phyloP scores from a whole-genome alignment of 2,113 vertebrate genomes.

The Gnathonemus longibarbis region DNA sequence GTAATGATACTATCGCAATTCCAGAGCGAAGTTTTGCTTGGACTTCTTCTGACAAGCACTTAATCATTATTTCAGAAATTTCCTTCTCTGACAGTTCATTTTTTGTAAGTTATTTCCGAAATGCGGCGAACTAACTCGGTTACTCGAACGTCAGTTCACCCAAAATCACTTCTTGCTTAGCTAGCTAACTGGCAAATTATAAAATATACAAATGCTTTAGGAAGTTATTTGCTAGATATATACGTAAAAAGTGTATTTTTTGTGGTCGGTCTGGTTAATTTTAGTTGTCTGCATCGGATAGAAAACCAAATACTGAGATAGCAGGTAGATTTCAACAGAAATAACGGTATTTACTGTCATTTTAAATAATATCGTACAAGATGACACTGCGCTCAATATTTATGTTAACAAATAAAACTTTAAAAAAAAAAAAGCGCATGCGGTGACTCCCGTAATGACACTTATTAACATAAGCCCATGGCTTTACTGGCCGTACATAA shows the following conservation, averaged over 20 bases:
- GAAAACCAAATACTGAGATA: neutral
- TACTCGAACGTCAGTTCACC: neutral
- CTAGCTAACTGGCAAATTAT: neutral
- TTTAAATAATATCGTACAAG: neutral
- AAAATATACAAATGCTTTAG: neutral
- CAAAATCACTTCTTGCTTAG: neutral
- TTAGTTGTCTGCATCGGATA: neutral
- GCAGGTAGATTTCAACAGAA: neutral
- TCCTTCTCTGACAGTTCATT: neutral
- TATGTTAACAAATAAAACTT: neutral
- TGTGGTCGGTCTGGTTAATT: neutral
- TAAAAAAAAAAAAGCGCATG: neutral
- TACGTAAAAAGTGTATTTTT: neutral
- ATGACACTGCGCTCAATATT: too few species aligned
- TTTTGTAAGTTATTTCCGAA: neutral
- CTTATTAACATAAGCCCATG: neutral
- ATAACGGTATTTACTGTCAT: neutral
- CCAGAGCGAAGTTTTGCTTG: constrained; percentile 78
- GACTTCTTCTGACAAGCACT: constrained; percentile 67
- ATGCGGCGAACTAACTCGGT: neutral
- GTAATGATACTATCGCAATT: constrained; percentile 69
- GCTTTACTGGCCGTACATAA: neutral
- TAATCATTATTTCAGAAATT: constrained; percentile 66
- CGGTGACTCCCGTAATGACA: neutral
- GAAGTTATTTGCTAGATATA: neutral